These are phyloP conservation scores for Brachionus plicatilis DNA, from an alignment of 1,140 invertebrate genomes.

Conservation along the genomic window DNA sequence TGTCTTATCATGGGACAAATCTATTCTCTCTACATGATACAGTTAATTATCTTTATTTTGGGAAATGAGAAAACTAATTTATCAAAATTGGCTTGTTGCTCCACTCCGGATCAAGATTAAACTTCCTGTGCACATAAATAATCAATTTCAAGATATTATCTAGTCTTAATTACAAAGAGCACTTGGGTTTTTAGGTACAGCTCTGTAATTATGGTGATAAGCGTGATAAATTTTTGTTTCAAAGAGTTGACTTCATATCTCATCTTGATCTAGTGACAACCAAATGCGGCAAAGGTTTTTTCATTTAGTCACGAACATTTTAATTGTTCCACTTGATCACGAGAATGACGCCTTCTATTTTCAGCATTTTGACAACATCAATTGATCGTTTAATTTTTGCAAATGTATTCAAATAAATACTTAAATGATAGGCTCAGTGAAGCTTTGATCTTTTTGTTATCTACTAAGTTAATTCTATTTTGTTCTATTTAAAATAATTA, in stretches of 20 bases:
- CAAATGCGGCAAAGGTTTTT: neutral
- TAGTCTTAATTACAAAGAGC: neutral
- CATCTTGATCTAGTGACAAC: neutral
- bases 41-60: neutral
- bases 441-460: neutral
- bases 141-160: neutral
- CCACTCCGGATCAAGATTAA: neutral
- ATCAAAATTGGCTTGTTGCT: neutral
- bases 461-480: neutral
- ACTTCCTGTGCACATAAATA: neutral
- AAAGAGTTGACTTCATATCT: neutral
- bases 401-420: neutral
- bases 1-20: neutral
- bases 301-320: neutral
- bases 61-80: slow-evolving; percentile 1
- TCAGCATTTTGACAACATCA: neutral
- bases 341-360: neutral
- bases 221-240: neutral
- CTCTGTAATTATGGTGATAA: neutral
- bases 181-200: neutral
- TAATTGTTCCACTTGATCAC: neutral
- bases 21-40: neutral
- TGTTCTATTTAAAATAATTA: too few relatives aligned
- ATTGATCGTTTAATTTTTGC: neutral
- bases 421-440: neutral